A percentile compares a stretch with the other conserved stretches of the same genome.
Evolutionary conservation across 2,888 invertebrate species (phyloP).

Genomic region (Melanotus villosus): DNA sequence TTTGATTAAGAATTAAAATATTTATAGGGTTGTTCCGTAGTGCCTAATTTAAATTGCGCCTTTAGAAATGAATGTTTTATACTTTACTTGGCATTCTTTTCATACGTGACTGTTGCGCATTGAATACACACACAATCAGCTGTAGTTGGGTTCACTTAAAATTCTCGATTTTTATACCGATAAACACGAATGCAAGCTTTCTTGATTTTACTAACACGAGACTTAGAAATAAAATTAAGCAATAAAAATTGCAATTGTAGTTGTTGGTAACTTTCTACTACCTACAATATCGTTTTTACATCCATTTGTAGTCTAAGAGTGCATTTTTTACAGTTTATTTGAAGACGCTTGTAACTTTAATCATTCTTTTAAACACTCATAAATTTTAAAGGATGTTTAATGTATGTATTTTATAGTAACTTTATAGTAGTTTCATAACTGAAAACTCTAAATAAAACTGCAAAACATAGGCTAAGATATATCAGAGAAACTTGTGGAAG

Average conservation of each 20-base stretch:
- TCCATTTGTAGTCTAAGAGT: conserved; percentile 13
- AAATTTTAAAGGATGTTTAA: too few species aligned
- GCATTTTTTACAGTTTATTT: conserved; percentile 25
- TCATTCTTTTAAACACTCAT: too few species aligned
- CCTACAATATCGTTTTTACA: conserved; percentile 3
- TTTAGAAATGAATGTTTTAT: conserved; percentile 8
- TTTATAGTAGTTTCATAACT: too few species aligned
- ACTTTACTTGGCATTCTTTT: conserved; percentile 7
- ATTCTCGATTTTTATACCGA: conserved; percentile 53
- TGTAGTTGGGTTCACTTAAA: conserved; percentile 55
- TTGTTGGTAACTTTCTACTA: conserved; percentile 23
- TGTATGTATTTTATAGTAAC: too few species aligned
- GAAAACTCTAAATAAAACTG: too few species aligned
- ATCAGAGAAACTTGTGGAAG: too few species aligned
- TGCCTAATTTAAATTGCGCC: background rate
- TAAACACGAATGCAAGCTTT: conserved; percentile 55
- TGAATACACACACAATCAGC: conserved; percentile 50
- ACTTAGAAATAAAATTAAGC: conserved; percentile 46
- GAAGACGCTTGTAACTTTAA: too few species aligned
- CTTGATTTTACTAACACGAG: conserved; percentile 53
- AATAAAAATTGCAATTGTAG: conserved; percentile 30
- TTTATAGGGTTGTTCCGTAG: background rate
- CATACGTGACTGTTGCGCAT: conserved; percentile 25
- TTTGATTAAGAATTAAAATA: background rate
- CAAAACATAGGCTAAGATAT: too few species aligned